A percentile compares a stretch with the other conserved stretches of the same genome.
Conservation (phyloP, 2,888 invertebrate genomes). For the Amphiduros pacificus region DNA sequence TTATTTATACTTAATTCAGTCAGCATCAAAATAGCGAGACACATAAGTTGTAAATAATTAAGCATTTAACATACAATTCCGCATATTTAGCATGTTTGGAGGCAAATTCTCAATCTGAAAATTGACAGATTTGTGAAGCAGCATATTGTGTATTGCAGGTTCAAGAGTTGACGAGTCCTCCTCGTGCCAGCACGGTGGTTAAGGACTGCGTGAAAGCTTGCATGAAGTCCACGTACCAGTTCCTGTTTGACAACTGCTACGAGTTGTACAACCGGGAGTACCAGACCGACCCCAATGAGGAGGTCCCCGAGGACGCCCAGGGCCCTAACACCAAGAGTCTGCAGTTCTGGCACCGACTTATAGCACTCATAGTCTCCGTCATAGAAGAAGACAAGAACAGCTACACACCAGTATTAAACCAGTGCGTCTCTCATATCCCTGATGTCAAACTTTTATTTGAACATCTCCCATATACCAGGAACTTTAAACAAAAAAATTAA, state of each 20-base stretch:
- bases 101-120: too few relatives aligned
- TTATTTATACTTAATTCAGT: too few relatives aligned
- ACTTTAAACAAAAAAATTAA: too few relatives aligned
- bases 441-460: not conserved
- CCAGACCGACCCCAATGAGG: constrained; percentile 65
- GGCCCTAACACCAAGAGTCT: constrained; percentile 82
- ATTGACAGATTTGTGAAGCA: too few relatives aligned
- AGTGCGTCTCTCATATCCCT: constrained; percentile 62
- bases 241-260: constrained; percentile 98
- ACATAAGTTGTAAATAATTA: too few relatives aligned
- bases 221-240: constrained; percentile 97
- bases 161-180: constrained; percentile 96
- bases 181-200: constrained; percentile 96
- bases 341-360: constrained; percentile 97
- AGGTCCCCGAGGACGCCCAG: constrained; percentile 68
- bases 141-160: too few relatives aligned
- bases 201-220: constrained; percentile 99
- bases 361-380: constrained; percentile 94
- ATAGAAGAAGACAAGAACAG: constrained; percentile 98
- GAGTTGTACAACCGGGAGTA: constrained; percentile 79
- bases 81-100: too few relatives aligned
- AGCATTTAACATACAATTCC: too few relatives aligned
- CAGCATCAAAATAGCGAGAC: too few relatives aligned
- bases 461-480: too few relatives aligned
- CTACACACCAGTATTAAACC: constrained; percentile 96